phyloP scores from a whole-genome alignment of 1,140 invertebrate genomes.

The Cyrtorhinus lividipennis region DNA sequence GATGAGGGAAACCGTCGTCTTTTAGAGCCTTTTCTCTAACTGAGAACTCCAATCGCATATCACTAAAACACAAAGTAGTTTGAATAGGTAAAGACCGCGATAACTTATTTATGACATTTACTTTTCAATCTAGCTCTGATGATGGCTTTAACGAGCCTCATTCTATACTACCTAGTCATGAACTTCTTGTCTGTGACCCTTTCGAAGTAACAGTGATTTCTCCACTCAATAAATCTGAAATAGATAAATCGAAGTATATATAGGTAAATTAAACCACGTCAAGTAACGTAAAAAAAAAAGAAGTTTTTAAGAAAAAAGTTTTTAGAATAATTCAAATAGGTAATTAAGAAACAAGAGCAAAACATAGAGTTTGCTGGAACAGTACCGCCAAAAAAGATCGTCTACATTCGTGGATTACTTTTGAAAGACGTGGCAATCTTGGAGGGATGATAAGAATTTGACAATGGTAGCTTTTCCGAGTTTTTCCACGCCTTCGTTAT shows the following conservation, averaged over 20 bases:
- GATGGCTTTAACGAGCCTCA: not conserved
- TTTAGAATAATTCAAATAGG: too few relatives aligned
- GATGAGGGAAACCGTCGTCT: constrained; percentile 49
- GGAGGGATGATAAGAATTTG: constrained; percentile 50
- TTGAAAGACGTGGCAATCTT: constrained; percentile 42
- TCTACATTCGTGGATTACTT: constrained; percentile 33
- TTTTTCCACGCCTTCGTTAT: constrained; percentile 60
- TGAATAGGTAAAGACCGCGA: not conserved
- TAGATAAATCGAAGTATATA: not conserved
- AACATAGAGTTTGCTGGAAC: constrained; percentile 2
- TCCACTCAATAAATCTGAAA: not conserved
- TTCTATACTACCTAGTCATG: not conserved
- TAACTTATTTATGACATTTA: not conserved
- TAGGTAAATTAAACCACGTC: constrained; percentile 12
- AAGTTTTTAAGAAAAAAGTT: too few relatives aligned
- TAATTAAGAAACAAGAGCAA: constrained; percentile 10
- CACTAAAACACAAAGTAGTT: constrained; percentile 18
- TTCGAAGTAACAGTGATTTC: not conserved
- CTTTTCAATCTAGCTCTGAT: not conserved
- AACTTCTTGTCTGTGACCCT: not conserved
- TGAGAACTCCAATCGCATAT: constrained; percentile 43
- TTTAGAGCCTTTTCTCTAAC: constrained; percentile 51
- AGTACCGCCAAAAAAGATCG: not conserved
- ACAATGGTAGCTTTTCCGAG: constrained; percentile 63
- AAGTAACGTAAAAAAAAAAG: too few relatives aligned